Evolutionary conservation across 2,113 vertebrate genomes (phyloP).

Genomic region (Poeciliopsis prolifica): DNA sequence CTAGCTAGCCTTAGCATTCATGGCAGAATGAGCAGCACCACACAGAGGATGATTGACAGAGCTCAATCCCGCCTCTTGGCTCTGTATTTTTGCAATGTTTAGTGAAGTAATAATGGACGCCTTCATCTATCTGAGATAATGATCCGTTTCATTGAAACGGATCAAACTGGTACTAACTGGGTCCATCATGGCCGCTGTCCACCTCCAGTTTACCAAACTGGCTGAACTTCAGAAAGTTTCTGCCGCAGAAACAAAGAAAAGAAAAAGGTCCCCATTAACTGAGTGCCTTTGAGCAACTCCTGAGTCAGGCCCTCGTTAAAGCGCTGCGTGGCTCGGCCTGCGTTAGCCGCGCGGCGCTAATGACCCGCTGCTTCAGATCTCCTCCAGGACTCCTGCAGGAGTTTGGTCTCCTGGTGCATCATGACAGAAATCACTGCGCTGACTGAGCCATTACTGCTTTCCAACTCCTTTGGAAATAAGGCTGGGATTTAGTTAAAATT

Average conservation of each 20-base stretch:
- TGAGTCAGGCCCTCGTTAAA: conserved; percentile 21
- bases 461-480: too few species aligned
- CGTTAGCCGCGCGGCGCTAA: neutral
- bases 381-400: too few species aligned
- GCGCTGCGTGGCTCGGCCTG: neutral
- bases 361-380: neutral
- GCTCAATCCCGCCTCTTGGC: too few species aligned
- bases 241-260: neutral
- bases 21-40: too few species aligned
- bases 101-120: too few species aligned
- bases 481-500: neutral
- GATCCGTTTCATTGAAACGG: neutral
- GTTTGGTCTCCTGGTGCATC: neutral
- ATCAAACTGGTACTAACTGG: too few species aligned
- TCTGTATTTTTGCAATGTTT: too few species aligned
- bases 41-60: too few species aligned
- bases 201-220: neutral
- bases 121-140: neutral
- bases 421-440: neutral
- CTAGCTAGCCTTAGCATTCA: too few species aligned
- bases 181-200: neutral
- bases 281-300: conserved; percentile 17
- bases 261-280: too few species aligned
- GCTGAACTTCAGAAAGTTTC: neutral
- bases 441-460: neutral